Evolutionary conservation across 1,140 invertebrate genomes (phyloP).

Genomic region (Hylaeus volcanicus): DNA sequence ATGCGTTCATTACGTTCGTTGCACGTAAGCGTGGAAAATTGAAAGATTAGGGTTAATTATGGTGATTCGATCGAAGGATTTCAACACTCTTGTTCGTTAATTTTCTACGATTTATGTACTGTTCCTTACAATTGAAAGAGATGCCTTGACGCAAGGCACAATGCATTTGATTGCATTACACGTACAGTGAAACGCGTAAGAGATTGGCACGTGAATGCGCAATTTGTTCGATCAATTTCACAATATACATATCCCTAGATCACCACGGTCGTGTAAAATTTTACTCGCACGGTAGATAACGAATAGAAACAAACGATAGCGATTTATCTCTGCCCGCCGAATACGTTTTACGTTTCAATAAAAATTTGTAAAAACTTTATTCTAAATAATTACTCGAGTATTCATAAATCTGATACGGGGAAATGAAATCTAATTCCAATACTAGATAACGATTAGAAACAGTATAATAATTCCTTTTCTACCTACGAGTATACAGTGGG

Average conservation of each 20-base stretch:
- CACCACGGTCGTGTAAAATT: background rate
- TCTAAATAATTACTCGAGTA: too few species aligned
- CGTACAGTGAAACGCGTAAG: slow-evolving; percentile 1
- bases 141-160: background rate
- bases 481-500: too few species aligned
- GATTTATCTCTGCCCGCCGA: background rate
- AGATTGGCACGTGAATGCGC: slow-evolving; percentile 2
- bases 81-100: background rate
- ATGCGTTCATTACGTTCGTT: background rate
- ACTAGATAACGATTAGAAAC: too few species aligned
- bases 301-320: background rate
- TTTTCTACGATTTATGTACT: background rate
- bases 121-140: background rate
- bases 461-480: too few species aligned
- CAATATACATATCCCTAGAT: background rate
- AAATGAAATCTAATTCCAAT: too few species aligned
- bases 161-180: slow-evolving; percentile 6
- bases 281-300: background rate
- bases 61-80: background rate
- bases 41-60: slow-evolving; percentile 18
- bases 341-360: too few species aligned
- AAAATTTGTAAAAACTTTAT: background rate
- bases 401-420: too few species aligned
- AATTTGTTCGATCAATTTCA: slow-evolving; percentile 24
- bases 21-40: slow-evolving; percentile 16